Base-by-base conservation (phyloP, 35 echinoderm and acorn worm genomes). In the Anneissia japonica region DNA sequence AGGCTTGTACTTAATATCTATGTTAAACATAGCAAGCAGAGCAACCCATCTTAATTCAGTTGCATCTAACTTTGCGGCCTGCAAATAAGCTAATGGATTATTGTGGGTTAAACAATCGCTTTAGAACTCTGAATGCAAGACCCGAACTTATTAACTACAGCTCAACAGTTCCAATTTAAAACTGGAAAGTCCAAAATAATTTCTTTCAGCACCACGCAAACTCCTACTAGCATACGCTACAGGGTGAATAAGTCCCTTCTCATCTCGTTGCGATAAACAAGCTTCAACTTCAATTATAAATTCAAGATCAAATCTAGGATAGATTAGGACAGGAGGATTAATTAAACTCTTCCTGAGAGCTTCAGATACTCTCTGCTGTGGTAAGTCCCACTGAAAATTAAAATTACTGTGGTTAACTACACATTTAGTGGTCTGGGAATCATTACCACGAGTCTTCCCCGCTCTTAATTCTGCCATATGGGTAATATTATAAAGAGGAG, bases 161-260 rank as follows among this genome's bases (percentile, higher is more conserved):
- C 88, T 81, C 88, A 90, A 35, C 10, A 89, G 35, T 39, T 89
- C 87, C 7, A 89, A 64, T 78, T 89, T 89, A 16, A 89, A 37
- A 35, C 46, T 76, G 17, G 33, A 74, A 4, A 32, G 77, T 26
- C 84, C 41, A 4, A 37, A 32, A 34, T 82, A 82, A 31, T 36
- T 82, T 2, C 21, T 3, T 36, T 88, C 87, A 0, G 87, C 38
- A 40, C 39, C 46, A 32, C 79, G 19, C 32, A 88, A 36, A 30
- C 87, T 77, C 30, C 87, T 34, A 88, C 87, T 88, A 35, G 77
- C 87, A 73, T 81, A 88, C 0, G 79, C 87, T 33, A 88, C 46
- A 21, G 85, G 85, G 37, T 87, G 74, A 46, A n/a, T 0, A 12
- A 14, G 4, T 6, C 40, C 38, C 29, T 34, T 36, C 75, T 32